Evolutionary conservation across 2,888 invertebrate genomes (phyloP).

Genomic region (Carabus problematicus): DNA sequence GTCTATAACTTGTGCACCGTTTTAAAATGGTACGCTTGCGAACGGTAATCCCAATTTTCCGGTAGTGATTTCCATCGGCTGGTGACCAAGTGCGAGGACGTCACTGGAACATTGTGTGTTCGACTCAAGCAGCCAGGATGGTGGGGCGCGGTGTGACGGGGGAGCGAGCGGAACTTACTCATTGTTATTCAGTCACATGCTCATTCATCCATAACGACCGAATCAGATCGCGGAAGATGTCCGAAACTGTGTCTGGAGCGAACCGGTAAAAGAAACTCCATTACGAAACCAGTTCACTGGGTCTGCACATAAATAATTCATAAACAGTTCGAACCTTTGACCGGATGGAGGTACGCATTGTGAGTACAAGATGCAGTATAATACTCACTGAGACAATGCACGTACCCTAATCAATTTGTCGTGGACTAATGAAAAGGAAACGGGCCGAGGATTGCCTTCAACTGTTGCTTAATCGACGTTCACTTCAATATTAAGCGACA

Average conservation of each 20-base stretch:
- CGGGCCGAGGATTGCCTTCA: too few relatives aligned
- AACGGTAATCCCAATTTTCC: constrained; percentile 8
- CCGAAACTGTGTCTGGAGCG: constrained; percentile 9
- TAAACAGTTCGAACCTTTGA: constrained; percentile 14
- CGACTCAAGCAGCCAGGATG: too few relatives aligned
- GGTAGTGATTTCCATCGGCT: neutral
- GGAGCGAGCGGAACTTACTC: constrained; percentile 5
- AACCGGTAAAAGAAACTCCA: neutral
- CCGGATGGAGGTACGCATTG: constrained; percentile 1
- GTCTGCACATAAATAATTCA: constrained; percentile 8
- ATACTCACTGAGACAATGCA: neutral
- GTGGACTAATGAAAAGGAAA: constrained; percentile 9
- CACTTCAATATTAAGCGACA: too few relatives aligned
- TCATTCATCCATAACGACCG: constrained; percentile 33
- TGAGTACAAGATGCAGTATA: neutral
- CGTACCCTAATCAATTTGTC: constrained; percentile 9
- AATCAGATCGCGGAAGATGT: constrained; percentile 32
- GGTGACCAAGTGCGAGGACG: too few relatives aligned
- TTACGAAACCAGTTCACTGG: constrained; percentile 1
- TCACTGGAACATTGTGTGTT: too few relatives aligned
- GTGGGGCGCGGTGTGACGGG: neutral
- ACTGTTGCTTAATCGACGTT: too few relatives aligned
- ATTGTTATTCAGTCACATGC: constrained; percentile 32
- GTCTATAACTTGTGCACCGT: neutral
- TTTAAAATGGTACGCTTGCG: neutral